Percentiles rank a stretch among this genome's conserved stretches.
Conservation (phyloP, 2,797 vertebrate species). For the Aphelocoma californica region DNA sequence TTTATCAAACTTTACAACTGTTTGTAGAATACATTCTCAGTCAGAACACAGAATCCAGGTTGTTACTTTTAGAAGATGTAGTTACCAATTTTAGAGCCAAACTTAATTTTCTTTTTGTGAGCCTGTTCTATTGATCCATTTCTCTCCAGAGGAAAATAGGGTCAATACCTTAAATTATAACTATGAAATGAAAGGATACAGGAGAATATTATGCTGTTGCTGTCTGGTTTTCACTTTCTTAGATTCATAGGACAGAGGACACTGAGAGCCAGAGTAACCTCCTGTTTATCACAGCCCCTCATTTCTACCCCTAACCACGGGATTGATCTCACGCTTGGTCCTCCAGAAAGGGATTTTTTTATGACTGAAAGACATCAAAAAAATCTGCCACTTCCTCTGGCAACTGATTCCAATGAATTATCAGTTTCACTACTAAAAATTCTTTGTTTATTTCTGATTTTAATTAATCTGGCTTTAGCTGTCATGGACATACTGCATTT, state of each 20-base stretch:
- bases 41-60: neutral
- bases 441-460: neutral
- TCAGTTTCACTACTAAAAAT: neutral
- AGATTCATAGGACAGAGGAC: neutral
- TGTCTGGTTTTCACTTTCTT: neutral
- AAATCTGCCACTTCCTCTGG: neutral
- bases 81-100: neutral
- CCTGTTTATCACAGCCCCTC: neutral
- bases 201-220: neutral
- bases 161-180: slow-evolving; percentile 2
- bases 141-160: slow-evolving; percentile 1
- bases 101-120: neutral
- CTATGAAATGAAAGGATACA: neutral
- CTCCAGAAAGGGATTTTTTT: neutral
- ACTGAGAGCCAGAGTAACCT: neutral
- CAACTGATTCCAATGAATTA: neutral
- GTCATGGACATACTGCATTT: neutral
- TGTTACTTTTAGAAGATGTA: neutral
- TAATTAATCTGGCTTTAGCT: neutral
- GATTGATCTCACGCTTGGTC: fast-evolving
- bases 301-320: neutral
- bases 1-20: neutral
- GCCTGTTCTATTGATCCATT: neutral
- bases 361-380: neutral
- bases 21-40: neutral